Percentiles rank a stretch among this genome's conserved stretches.
Conservation (phyloP, 2,113 vertebrate species). For the Varanus komodoensis region DNA sequence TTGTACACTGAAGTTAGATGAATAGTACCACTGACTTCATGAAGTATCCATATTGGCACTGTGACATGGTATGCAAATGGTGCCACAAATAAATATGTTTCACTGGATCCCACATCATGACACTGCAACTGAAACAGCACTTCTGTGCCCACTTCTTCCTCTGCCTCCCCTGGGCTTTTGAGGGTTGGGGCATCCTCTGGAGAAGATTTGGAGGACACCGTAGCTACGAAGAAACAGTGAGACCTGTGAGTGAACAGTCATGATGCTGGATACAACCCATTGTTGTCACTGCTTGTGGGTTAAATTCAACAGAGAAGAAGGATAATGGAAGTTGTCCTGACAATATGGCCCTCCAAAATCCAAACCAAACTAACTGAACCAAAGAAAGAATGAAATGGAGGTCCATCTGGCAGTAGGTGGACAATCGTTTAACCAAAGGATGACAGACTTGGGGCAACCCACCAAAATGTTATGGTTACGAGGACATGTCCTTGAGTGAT, state of each 20-base stretch:
- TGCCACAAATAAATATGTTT: not conserved
- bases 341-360: not conserved
- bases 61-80: not conserved
- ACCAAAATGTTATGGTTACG: not conserved
- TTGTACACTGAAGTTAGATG: not conserved
- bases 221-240: not conserved
- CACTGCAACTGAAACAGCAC: no score
- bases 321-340: not conserved
- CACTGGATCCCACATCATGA: no score
- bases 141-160: no score
- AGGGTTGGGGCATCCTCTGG: no score
- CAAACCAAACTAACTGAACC: not conserved
- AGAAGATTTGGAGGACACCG: no score
- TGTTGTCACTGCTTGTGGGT: not conserved
- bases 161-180: no score
- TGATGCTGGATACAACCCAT: no score
- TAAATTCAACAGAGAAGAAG: not conserved
- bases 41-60: not conserved
- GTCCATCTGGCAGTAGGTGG: not conserved
- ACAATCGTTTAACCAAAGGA: not conserved
- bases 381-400: not conserved
- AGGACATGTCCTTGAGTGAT: not conserved
- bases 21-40: not conserved
- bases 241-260: not conserved
- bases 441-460: not conserved